phyloP scores from a whole-genome alignment of 1,140 invertebrate species.

The Brachystomella parvula region DNA sequence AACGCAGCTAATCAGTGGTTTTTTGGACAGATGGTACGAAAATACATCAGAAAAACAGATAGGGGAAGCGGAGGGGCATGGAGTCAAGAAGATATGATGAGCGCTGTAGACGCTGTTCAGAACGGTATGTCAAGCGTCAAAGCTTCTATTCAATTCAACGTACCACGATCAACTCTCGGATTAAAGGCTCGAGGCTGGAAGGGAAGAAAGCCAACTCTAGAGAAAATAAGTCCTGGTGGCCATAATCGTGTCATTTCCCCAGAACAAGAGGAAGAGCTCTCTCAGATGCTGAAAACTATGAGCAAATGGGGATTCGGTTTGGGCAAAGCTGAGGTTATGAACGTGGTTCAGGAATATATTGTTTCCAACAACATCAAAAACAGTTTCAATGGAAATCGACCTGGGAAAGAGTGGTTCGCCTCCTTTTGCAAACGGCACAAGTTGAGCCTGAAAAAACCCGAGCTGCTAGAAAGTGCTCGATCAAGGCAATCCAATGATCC shows the following conservation, averaged over 20 bases:
- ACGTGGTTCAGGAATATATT: background rate
- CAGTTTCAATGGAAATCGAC: slow-evolving; percentile 41
- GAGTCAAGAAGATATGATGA: background rate
- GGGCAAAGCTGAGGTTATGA: too few relatives aligned
- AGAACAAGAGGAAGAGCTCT: background rate
- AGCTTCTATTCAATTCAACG: background rate
- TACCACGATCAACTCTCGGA: background rate
- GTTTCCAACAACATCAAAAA: slow-evolving; percentile 12
- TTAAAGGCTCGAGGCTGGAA: background rate
- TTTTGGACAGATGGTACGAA: background rate
- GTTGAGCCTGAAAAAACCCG: slow-evolving; percentile 42
- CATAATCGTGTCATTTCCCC: background rate
- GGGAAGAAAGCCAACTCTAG: background rate
- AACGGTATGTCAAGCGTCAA: background rate
- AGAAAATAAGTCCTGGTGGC: background rate
- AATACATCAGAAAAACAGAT: background rate
- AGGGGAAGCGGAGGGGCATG: background rate
- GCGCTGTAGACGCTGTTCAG: background rate
- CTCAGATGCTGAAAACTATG: too few relatives aligned
- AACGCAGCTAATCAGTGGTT: background rate
- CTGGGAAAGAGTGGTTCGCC: slow-evolving; percentile 43
- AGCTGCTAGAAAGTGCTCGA: slow-evolving; percentile 21
- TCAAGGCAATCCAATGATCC: slow-evolving; percentile 32
- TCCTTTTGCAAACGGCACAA: slow-evolving; percentile 40
- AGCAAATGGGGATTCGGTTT: too few relatives aligned